These are phyloP conservation scores for Nomada fucata DNA, from an alignment of 2,888 invertebrate species.

Conservation along the genomic window DNA sequence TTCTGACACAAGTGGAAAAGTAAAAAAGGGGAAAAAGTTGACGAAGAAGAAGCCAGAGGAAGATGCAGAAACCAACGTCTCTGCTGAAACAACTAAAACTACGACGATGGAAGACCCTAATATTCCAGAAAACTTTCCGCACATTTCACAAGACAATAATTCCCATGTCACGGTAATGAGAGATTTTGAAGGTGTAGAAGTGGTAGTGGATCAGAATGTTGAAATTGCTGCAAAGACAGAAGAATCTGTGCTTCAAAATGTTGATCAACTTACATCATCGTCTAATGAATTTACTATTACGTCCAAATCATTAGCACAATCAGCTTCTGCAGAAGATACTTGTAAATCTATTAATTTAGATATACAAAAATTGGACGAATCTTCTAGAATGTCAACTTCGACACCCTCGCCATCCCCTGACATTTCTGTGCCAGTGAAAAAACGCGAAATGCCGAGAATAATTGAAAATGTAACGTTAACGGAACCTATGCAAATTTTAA, in stretches of 20 bases:
- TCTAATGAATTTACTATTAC: slow-evolving; percentile 41
- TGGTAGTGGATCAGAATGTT: slow-evolving; percentile 70
- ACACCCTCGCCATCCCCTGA: slow-evolving; percentile 72
- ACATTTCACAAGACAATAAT: slow-evolving; percentile 51
- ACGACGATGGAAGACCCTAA: slow-evolving; percentile 32
- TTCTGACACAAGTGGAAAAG: slow-evolving; percentile 53
- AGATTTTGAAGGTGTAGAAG: slow-evolving; percentile 71
- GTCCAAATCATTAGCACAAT: slow-evolving; percentile 38
- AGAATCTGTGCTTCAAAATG: slow-evolving; percentile 36
- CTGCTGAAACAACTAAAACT: slow-evolving; percentile 12
- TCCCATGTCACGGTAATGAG: slow-evolving; percentile 64
- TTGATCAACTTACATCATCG: slow-evolving; percentile 40
- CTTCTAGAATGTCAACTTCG: slow-evolving; percentile 63
- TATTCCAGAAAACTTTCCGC: slow-evolving; percentile 36
- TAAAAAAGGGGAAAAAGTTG: slow-evolving; percentile 65
- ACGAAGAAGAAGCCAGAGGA: slow-evolving; percentile 63
- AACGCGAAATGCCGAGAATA: slow-evolving; percentile 82
- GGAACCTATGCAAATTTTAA: slow-evolving; percentile 81
- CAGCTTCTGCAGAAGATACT: slow-evolving; percentile 53
- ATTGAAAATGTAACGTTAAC: slow-evolving; percentile 81
- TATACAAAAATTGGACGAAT: slow-evolving; percentile 73
- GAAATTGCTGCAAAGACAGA: slow-evolving; percentile 62
- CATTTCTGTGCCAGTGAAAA: slow-evolving; percentile 78
- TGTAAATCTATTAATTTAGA: slow-evolving; percentile 66
- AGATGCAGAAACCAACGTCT: slow-evolving; percentile 23